Percentiles rank a stretch among this genome's conserved stretches.
phyloP scores from a whole-genome alignment of 2,113 vertebrate genomes.

The Tragelaphus strepsiceros region DNA sequence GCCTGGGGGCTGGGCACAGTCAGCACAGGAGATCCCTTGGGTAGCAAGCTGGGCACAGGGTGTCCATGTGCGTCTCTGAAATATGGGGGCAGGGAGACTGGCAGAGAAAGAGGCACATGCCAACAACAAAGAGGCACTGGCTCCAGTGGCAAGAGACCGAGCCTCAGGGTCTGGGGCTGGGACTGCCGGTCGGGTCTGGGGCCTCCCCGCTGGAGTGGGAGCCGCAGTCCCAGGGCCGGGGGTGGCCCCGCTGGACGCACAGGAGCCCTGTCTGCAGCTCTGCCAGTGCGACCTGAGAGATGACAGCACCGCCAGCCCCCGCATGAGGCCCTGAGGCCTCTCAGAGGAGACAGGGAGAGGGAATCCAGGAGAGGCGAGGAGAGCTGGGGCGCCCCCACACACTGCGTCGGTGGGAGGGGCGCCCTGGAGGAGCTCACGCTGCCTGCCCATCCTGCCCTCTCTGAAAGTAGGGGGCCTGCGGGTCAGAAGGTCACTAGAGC shows the following conservation, averaged over 20 bases:
- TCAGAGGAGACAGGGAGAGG: not conserved
- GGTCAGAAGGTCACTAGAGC: not conserved
- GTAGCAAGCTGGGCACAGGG: not conserved
- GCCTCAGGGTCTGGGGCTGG: no score
- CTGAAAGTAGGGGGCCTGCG: not conserved
- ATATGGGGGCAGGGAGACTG: not conserved
- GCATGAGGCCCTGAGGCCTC: not conserved
- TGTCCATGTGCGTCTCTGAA: not conserved
- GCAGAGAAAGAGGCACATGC: not conserved
- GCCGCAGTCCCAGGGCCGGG: not conserved
- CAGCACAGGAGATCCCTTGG: accelerated
- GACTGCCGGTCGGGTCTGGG: not conserved
- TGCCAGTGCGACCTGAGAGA: not conserved
- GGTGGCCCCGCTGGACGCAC: not conserved
- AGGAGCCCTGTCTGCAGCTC: not conserved
- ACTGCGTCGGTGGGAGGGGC: accelerated
- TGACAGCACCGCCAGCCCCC: not conserved
- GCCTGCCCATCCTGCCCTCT: not conserved
- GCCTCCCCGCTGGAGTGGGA: not conserved
- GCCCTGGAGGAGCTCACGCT: not conserved
- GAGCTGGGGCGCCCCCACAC: not conserved
- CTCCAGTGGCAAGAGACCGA: not conserved
- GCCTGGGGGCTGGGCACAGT: not conserved
- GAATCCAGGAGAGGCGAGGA: not conserved
- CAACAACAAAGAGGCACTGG: not conserved